Evolutionary conservation across 1,140 invertebrate genomes (phyloP).

Genomic region (Drosophila truncata): DNA sequence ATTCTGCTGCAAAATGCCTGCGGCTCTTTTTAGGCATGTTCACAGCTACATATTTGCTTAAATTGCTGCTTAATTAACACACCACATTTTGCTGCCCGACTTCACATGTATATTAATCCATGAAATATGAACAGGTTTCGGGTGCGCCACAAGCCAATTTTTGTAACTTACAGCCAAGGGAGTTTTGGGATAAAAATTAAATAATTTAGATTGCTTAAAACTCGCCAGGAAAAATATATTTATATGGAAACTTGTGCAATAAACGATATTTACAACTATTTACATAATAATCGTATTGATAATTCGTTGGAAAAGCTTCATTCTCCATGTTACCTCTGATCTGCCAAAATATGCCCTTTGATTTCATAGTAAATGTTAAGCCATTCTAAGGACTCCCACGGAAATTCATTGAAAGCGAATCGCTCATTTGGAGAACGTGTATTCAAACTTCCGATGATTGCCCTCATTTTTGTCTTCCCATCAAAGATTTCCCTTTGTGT

Average conservation of each 20-base stretch:
- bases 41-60: constrained; percentile 34
- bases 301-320: neutral
- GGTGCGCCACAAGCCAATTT: neutral
- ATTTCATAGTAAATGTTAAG: neutral
- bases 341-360: neutral
- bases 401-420: neutral
- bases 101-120: constrained; percentile 13
- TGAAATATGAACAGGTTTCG: neutral
- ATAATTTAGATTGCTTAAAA: neutral
- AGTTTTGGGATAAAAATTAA: too few species aligned
- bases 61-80: constrained; percentile 59
- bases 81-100: constrained; percentile 6
- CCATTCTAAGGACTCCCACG: neutral
- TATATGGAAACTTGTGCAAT: too few species aligned
- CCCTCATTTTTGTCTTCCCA: constrained; percentile 1
- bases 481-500: constrained; percentile 11
- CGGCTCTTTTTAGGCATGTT: constrained; percentile 22
- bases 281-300: neutral
- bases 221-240: neutral
- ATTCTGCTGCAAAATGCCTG: constrained; percentile 50
- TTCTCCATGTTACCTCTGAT: neutral
- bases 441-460: constrained; percentile 9
- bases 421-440: neutral
- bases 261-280: too few species aligned
- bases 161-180: neutral